phyloP scores from a whole-genome alignment of 2,113 vertebrate species.

The Sorex fumeus region DNA sequence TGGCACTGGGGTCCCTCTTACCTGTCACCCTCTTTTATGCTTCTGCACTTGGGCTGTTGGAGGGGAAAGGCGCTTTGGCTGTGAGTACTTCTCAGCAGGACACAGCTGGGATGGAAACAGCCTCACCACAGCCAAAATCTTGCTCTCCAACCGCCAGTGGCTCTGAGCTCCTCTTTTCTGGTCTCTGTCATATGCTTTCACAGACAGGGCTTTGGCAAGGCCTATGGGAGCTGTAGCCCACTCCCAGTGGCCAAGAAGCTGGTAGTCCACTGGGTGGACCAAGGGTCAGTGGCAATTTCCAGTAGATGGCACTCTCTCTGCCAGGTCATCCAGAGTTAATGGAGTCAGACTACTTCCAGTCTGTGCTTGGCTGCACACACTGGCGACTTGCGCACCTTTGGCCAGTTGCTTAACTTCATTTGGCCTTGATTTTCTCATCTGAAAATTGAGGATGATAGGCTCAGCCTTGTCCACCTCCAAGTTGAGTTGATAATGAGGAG shows the following conservation, averaged over 20 bases:
- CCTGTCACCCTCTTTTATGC: not conserved
- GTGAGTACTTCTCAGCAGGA: not conserved
- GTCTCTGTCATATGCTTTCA: constrained; percentile 54
- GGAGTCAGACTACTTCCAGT: constrained; percentile 75
- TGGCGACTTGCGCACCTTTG: constrained; percentile 69
- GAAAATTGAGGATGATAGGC: constrained; percentile 74
- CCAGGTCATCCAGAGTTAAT: constrained; percentile 75
- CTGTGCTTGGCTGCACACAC: constrained; percentile 67
- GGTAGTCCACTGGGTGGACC: constrained; percentile 68
- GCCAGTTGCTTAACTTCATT: constrained; percentile 61
- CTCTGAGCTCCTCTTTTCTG: not conserved
- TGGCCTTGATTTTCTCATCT: constrained; percentile 80
- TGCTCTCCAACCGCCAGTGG: not conserved
- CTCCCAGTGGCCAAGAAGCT: constrained; percentile 46
- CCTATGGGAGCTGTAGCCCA: not conserved
- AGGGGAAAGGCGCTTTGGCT: not conserved
- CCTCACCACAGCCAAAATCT: constrained; percentile 12
- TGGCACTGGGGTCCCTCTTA: not conserved
- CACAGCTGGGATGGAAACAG: not conserved
- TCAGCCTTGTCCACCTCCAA: constrained; percentile 67
- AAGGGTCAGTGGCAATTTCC: constrained; percentile 78
- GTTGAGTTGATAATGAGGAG: constrained; percentile 69
- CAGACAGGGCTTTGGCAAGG: constrained; percentile 51
- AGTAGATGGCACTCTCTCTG: constrained; percentile 73
- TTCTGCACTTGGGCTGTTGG: constrained; percentile 12